Conservation (phyloP, 2,888 invertebrate genomes). For the Scotopteryx bipunctaria region DNA sequence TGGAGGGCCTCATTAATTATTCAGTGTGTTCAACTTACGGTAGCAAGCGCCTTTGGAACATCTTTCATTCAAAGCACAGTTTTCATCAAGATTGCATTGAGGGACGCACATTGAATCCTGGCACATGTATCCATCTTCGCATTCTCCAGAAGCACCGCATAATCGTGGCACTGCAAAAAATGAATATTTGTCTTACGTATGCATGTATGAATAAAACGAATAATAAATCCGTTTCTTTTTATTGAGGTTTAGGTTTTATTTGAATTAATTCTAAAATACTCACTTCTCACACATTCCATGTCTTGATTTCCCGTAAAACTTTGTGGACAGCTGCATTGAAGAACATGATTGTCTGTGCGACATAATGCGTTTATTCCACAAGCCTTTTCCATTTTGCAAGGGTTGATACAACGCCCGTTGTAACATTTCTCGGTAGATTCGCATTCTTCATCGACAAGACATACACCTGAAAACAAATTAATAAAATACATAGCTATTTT, state of each 20-base stretch:
- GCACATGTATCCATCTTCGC: constrained; percentile 88
- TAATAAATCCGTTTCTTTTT: too few relatives aligned
- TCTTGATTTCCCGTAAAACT: constrained; percentile 94
- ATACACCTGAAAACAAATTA: constrained; percentile 85
- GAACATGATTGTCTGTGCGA: constrained; percentile 86
- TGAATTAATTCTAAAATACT: constrained; percentile 54
- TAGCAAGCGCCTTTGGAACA: constrained; percentile 92
- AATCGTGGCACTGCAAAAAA: constrained; percentile 88
- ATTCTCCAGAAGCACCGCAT: constrained; percentile 88
- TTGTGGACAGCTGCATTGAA: constrained; percentile 91
- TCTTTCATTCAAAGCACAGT: constrained; percentile 95
- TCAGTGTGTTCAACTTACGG: constrained; percentile 78
- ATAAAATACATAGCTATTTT: too few relatives aligned
- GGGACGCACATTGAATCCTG: constrained; percentile 93
- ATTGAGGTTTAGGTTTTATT: too few relatives aligned
- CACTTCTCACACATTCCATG: constrained; percentile 92
- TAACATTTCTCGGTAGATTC: constrained; percentile 90
- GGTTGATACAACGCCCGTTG: constrained; percentile 91
- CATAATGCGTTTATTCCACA: constrained; percentile 95
- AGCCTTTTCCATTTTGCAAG: constrained; percentile 88
- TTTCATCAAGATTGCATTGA: constrained; percentile 88
- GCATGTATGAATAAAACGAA: constrained; percentile 6
- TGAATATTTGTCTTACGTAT: too few relatives aligned
- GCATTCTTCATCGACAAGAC: constrained; percentile 91
- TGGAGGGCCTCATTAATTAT: background rate